Evolutionary conservation across 2,113 vertebrate species (phyloP).

Genomic region (Atractosteus spatula): DNA sequence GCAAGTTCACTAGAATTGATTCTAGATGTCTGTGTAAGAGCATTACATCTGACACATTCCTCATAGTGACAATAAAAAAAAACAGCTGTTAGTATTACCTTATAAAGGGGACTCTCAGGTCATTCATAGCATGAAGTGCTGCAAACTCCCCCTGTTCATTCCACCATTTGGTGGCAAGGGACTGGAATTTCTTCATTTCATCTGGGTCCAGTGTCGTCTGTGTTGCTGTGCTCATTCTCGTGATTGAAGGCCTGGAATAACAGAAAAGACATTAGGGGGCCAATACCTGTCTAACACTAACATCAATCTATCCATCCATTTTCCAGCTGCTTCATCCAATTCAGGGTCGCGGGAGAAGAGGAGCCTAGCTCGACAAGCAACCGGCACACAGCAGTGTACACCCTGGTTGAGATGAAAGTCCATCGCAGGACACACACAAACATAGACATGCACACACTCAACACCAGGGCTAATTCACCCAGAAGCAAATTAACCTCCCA

Average conservation of each 20-base stretch:
- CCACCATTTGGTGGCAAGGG: constrained; percentile 88
- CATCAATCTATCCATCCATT: too few species aligned
- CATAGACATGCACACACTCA: too few species aligned
- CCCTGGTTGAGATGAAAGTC: too few species aligned
- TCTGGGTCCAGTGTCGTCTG: constrained; percentile 75
- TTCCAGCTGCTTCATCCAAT: too few species aligned
- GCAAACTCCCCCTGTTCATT: constrained; percentile 83
- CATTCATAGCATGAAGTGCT: constrained; percentile 90
- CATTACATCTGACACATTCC: not conserved
- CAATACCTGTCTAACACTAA: too few species aligned
- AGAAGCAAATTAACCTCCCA: too few species aligned
- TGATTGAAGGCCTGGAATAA: constrained; percentile 37
- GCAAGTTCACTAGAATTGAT: too few species aligned
- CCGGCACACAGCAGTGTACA: too few species aligned
- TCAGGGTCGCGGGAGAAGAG: too few species aligned
- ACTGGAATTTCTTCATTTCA: constrained; percentile 84
- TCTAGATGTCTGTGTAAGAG: not conserved
- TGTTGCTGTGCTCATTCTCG: constrained; percentile 53
- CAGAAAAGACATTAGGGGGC: not conserved
- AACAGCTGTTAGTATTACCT: constrained; percentile 62
- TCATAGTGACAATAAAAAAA: not conserved
- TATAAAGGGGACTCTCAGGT: constrained; percentile 91
- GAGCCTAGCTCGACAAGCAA: too few species aligned
- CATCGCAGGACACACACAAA: too few species aligned
- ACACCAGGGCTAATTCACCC: too few species aligned